A percentile compares a stretch with the other conserved stretches of the same genome.
These are phyloP conservation scores for Xenopus borealis DNA, from an alignment of 2,113 vertebrate genomes.

Conservation along the genomic window DNA sequence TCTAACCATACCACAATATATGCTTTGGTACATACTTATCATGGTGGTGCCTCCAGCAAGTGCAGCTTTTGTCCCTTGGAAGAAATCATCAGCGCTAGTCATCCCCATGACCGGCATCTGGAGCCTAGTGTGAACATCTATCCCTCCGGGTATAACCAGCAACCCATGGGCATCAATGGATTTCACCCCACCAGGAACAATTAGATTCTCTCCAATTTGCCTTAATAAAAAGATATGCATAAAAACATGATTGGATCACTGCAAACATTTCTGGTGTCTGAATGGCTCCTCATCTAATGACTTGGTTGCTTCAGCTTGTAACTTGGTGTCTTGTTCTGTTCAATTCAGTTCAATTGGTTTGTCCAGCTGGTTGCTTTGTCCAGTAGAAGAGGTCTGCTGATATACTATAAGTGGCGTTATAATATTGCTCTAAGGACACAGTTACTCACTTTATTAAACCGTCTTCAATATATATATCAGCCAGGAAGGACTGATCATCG, in stretches of 20 bases:
- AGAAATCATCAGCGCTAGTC: constrained; percentile 74
- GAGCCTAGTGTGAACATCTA: constrained; percentile 86
- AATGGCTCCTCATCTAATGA: too few species aligned
- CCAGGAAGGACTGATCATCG: constrained; percentile 86
- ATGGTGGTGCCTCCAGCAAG: constrained; percentile 91
- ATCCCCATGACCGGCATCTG: constrained; percentile 70
- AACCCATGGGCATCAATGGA: constrained; percentile 78
- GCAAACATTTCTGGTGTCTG: too few species aligned
- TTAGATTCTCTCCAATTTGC: constrained; percentile 86
- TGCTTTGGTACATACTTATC: constrained; percentile 69
- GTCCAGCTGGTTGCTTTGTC: too few species aligned
- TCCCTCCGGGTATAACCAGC: constrained; percentile 82
- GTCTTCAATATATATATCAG: constrained; percentile 87
- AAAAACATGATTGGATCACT: not conserved
- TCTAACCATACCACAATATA: not conserved
- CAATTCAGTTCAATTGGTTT: too few species aligned
- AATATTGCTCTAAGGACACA: not conserved
- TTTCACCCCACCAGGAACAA: constrained; percentile 65
- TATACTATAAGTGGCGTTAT: not conserved
- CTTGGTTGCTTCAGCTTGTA: too few species aligned
- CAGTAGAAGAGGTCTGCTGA: too few species aligned
- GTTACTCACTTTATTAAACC: constrained; percentile 87
- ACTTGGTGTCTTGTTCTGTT: too few species aligned
- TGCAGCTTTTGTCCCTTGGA: constrained; percentile 81
- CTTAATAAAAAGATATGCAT: constrained; percentile 54